Base-by-base conservation (phyloP, 2,888 invertebrate genomes). In the Zeuzera pyrina region DNA sequence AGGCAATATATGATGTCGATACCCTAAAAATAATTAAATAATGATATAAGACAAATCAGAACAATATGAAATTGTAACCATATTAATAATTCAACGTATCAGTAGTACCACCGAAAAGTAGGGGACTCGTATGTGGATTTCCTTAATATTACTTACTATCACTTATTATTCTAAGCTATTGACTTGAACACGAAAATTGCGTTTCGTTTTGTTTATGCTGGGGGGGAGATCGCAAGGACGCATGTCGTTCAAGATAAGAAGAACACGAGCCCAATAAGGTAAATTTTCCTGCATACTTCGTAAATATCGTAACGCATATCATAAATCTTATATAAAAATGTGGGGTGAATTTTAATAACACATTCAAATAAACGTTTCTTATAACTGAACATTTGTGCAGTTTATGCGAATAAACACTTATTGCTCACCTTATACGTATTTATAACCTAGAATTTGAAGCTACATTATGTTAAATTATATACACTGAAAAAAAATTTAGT, bases 121-220 rank as follows among this genome's bases (percentile, higher is more conserved):
- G 41, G 19, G 19, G 2, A 5, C 2, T 1, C 19, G 8, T 8
- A 19, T 65, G 67, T 64, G 70, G 69, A 74, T 72, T 69, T 71
- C 64, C 67, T 64, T 69, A 68, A 78, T 73, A 73, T 73, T 71
- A 76, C 74, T 76, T 72, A 76, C 74, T 68, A 76, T 73, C 64
- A 57, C 78, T 74, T 81, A 78, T 81, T 83, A 81, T 83, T 81
- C 79, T 78, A 65, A 74, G 74, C 78, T 79, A 79, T 81, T 78
- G 79, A 79, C 68, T 77, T 67, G 65, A 77, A 78, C 68, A 78
- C 57, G 72, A 74, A 81, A 79, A 78, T 79, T 78, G 73, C 71
- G 73, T 78, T 74, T 58, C 65, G 62, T 66, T 69, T 65, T 79
- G 77, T 81, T 81, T 79, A 74, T 65, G 57, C 58, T 55, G 47